phyloP scores from a whole-genome alignment of 2,113 vertebrate species.

The Entelurus aequoreus region DNA sequence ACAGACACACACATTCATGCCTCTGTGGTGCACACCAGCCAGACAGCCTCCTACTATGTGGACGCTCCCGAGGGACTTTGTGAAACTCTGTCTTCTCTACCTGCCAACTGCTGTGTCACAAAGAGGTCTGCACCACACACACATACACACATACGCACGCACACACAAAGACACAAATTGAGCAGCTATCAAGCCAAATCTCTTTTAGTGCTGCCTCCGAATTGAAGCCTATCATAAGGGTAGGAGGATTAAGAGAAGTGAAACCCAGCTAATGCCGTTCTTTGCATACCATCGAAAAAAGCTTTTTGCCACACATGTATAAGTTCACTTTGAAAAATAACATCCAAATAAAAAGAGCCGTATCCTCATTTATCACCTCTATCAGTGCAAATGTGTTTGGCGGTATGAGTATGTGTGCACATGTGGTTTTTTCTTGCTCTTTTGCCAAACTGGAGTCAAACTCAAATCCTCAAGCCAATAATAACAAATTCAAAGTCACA shows the following conservation, averaged over 20 bases:
- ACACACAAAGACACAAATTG: conserved; percentile 8
- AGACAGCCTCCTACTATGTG: neutral
- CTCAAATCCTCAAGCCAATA: neutral
- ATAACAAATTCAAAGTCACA: conserved; percentile 7
- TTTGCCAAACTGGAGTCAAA: conserved; percentile 1
- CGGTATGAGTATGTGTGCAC: conserved; percentile 11
- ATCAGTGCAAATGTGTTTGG: conserved; percentile 48
- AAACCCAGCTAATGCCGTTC: conserved; percentile 30
- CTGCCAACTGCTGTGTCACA: conserved; percentile 1
- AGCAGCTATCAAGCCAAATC: conserved; percentile 13
- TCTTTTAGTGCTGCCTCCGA: conserved; percentile 19
- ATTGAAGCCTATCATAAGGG: conserved; percentile 15
- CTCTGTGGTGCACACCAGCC: neutral
- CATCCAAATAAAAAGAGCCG: conserved; percentile 32
- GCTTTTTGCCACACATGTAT: conserved; percentile 3
- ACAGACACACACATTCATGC: neutral
- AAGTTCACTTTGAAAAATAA: neutral
- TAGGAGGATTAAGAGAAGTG: conserved; percentile 27
- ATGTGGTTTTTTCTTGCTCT: conserved; percentile 1
- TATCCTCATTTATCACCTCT: conserved; percentile 44
- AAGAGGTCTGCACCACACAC: neutral
- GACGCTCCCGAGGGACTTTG: neutral
- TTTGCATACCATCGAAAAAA: conserved; percentile 15
- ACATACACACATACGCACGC: neutral
- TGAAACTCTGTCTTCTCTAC: neutral